Evolutionary conservation across 2,888 invertebrate genomes (phyloP).

Genomic region (Listrodromus nycthemerus): DNA sequence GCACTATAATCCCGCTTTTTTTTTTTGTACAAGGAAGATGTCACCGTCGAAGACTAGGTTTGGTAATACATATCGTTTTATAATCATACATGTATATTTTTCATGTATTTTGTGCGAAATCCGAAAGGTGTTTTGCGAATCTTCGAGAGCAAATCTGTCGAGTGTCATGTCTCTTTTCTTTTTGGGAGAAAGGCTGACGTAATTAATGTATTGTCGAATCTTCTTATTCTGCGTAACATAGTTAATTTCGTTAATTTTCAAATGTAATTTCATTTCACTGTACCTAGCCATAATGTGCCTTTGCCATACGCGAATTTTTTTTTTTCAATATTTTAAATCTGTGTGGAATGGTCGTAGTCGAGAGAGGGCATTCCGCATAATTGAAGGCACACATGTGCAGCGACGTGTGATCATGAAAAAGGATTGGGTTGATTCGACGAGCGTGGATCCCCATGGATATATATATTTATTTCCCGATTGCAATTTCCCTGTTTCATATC

Average conservation of each 20-base stretch:
- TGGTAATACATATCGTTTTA: neutral
- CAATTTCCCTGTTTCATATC: neutral
- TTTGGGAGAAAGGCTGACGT: slow-evolving; percentile 41
- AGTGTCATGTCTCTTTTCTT: slow-evolving; percentile 8
- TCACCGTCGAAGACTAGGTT: slow-evolving; percentile 3
- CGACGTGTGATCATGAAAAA: neutral
- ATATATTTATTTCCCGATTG: neutral
- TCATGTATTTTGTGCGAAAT: slow-evolving; percentile 32
- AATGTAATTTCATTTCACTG: neutral
- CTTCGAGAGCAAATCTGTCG: slow-evolving; percentile 31
- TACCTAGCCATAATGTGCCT: neutral
- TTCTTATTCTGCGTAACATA: slow-evolving; percentile 27
- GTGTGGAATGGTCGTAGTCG: neutral
- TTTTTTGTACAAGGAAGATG: neutral
- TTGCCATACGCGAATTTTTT: neutral
- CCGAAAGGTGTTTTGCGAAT: slow-evolving; percentile 15
- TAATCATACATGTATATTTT: slow-evolving; percentile 25
- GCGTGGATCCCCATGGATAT: neutral
- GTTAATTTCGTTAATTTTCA: slow-evolving; percentile 14
- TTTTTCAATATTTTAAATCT: neutral
- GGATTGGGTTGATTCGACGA: neutral
- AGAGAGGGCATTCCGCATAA: slow-evolving; percentile 3
- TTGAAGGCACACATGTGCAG: slow-evolving; percentile 6
- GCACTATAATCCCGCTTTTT: neutral
- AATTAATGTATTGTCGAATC: slow-evolving; percentile 55